A percentile compares a stretch with the other conserved stretches of the same genome.
Evolutionary conservation across 2,797 vertebrate species (phyloP).

Genomic region (Prionace glauca): DNA sequence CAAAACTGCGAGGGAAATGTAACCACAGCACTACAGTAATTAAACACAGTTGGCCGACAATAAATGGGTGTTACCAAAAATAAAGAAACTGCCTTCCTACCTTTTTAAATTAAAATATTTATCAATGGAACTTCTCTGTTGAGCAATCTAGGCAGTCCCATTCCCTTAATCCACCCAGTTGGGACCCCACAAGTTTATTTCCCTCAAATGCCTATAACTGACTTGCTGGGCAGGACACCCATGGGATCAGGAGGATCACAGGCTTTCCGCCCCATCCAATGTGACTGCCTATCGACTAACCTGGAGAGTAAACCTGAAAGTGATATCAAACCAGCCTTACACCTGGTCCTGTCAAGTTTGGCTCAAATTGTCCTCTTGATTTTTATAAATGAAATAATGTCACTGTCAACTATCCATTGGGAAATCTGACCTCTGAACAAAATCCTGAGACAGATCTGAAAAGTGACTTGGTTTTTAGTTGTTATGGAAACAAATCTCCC

Average conservation of each 20-base stretch:
- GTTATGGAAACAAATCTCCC: not conserved
- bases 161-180: not conserved
- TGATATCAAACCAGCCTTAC: not conserved
- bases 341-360: not conserved
- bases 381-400: not conserved
- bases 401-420: not conserved
- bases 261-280: not conserved
- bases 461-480: not conserved
- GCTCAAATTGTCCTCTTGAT: not conserved
- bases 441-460: not conserved
- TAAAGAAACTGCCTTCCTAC: not conserved
- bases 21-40: no score
- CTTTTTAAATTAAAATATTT: not conserved
- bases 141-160: not conserved
- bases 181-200: not conserved
- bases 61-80: not conserved
- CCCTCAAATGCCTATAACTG: not conserved
- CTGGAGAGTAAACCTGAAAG: not conserved
- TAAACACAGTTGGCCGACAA: not conserved
- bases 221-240: not conserved
- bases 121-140: not conserved
- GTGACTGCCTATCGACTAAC: no score
- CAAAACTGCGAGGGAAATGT: not conserved
- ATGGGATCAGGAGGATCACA: not conserved
- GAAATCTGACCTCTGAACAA: not conserved